These are phyloP conservation scores for Brachionus asplanchnoidis DNA, from an alignment of 1,140 invertebrate species.

Conservation along the genomic window DNA sequence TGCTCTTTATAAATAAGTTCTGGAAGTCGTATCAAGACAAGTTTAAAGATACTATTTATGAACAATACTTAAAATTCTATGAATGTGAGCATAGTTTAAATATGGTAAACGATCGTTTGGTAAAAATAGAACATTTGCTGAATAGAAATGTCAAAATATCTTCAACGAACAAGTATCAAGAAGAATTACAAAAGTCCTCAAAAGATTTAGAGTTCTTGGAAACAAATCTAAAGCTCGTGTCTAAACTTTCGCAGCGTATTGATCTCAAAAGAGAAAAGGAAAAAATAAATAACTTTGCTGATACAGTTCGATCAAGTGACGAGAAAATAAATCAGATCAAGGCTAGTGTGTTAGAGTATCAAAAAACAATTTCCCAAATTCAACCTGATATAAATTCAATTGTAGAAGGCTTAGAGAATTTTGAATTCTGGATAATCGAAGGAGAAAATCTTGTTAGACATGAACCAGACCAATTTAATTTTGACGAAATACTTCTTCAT, in stretches of 20 bases:
- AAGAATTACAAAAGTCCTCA: background rate
- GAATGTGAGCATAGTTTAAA: constrained; percentile 39
- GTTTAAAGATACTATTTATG: constrained; percentile 33
- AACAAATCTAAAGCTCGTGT: constrained; percentile 20
- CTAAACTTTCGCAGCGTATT: background rate
- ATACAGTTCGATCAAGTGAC: background rate
- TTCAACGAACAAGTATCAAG: background rate
- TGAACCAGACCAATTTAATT: constrained; percentile 34
- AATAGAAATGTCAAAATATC: background rate
- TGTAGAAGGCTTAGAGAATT: background rate
- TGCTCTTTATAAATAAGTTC: background rate
- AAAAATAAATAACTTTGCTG: background rate
- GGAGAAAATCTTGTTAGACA: constrained; percentile 1
- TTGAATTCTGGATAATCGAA: constrained; percentile 34
- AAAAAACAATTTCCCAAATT: background rate
- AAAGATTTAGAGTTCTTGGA: constrained; percentile 27
- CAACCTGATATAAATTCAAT: background rate
- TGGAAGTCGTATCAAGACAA: constrained; percentile 41
- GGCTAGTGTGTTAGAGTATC: background rate
- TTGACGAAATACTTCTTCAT: constrained; percentile 25
- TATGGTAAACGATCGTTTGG: constrained; percentile 11
- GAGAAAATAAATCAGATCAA: background rate
- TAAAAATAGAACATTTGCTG: constrained; percentile 15
- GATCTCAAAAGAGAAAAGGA: constrained; percentile 3
- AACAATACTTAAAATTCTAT: constrained; percentile 20